These are phyloP conservation scores for Ichneumoninae sp. DNA, from an alignment of 2,888 invertebrate genomes.

Conservation along the genomic window DNA sequence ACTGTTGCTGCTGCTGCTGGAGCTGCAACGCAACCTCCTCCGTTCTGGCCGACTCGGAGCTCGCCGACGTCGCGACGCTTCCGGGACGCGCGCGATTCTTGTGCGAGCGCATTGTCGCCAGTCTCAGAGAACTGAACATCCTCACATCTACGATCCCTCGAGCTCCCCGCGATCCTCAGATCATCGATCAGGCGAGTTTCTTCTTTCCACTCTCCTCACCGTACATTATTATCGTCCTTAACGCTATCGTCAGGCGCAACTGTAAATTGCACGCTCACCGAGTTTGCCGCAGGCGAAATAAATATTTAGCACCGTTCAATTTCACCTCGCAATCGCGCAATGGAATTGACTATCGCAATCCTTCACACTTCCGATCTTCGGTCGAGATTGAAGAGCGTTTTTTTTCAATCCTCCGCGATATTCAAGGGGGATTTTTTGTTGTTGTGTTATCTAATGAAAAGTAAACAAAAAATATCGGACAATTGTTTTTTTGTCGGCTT, in stretches of 20 bases:
- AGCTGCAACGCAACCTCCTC: slow-evolving; percentile 75
- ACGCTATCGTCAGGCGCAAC: not conserved
- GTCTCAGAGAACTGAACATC: slow-evolving; percentile 83
- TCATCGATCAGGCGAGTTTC: slow-evolving; percentile 24
- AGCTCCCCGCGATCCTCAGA: not conserved
- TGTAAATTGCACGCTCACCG: not conserved
- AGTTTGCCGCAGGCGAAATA: not conserved
- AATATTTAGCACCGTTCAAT: not conserved
- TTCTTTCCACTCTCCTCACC: not conserved
- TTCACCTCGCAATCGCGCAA: not conserved
- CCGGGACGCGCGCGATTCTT: slow-evolving; percentile 80
- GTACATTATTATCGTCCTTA: not conserved
- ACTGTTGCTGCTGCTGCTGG: slow-evolving; percentile 54
- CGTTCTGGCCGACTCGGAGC: slow-evolving; percentile 78
- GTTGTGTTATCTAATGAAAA: not conserved
- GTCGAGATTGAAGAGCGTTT: not conserved
- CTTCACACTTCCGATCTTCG: not conserved
- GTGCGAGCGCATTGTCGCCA: slow-evolving; percentile 82
- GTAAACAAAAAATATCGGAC: not conserved
- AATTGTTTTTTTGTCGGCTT: no score
- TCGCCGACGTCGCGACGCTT: slow-evolving; percentile 82
- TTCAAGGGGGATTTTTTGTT: not conserved
- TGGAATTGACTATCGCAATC: not conserved
- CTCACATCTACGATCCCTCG: slow-evolving; percentile 70
- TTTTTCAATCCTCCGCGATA: not conserved